phyloP scores from a whole-genome alignment of 1,140 invertebrate genomes.

The Aleiodes sp. region DNA sequence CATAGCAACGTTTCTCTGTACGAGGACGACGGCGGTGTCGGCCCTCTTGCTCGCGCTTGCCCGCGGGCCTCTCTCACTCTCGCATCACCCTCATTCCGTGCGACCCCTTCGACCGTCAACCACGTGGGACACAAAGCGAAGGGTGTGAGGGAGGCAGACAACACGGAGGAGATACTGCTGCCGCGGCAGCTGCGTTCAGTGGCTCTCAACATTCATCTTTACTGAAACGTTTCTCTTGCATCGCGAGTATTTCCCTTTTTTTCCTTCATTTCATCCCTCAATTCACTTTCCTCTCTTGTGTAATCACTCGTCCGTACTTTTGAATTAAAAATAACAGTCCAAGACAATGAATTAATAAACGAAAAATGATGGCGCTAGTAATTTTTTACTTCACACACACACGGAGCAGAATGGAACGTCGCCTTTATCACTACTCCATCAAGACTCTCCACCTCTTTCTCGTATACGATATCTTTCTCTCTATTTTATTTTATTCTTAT shows the following conservation, averaged over 20 bases:
- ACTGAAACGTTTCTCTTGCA: slow-evolving; percentile 36
- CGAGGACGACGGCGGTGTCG: background rate
- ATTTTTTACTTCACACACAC: too few species aligned
- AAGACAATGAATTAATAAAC: too few species aligned
- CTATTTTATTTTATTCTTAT: too few species aligned
- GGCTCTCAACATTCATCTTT: slow-evolving; percentile 49
- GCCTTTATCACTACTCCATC: too few species aligned
- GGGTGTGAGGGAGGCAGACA: slow-evolving; percentile 59
- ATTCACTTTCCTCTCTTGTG: slow-evolving; percentile 9
- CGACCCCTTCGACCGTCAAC: slow-evolving; percentile 62
- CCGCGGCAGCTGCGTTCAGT: slow-evolving; percentile 57
- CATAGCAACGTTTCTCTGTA: slow-evolving; percentile 25
- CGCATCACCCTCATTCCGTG: slow-evolving; percentile 56
- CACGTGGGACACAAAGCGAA: slow-evolving; percentile 55
- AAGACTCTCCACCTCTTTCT: too few species aligned
- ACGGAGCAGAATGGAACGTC: too few species aligned
- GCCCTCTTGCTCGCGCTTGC: slow-evolving; percentile 33
- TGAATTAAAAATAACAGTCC: too few species aligned
- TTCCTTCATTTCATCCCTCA: background rate
- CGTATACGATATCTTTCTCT: too few species aligned
- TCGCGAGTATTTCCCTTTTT: background rate
- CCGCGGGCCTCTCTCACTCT: slow-evolving; percentile 33
- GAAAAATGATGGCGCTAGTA: too few species aligned
- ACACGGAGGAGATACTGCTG: slow-evolving; percentile 53
- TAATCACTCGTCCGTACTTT: too few species aligned